Evolutionary conservation across 2,888 invertebrate genomes (phyloP).

Genomic region (Cinara cedri): DNA sequence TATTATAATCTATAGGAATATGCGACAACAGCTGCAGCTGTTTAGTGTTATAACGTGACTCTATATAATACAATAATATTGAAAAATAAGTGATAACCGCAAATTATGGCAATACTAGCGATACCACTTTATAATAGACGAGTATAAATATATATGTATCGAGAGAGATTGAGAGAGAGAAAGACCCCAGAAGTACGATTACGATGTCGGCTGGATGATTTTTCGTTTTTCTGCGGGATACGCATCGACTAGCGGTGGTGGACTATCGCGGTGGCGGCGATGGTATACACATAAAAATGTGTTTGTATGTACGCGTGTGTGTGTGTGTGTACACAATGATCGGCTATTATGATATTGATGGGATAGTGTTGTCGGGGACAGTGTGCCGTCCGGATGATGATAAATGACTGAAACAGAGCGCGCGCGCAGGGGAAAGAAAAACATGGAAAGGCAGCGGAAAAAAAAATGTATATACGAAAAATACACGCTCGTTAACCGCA

Average conservation of each 20-base stretch:
- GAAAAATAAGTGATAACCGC: not conserved
- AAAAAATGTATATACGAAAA: constrained; percentile 30
- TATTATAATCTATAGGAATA: too few species aligned
- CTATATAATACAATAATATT: not conserved
- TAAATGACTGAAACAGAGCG: constrained; percentile 6
- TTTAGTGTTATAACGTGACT: too few species aligned
- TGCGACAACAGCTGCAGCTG: not conserved
- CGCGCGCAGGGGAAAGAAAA: constrained; percentile 10
- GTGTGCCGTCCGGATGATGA: constrained; percentile 54
- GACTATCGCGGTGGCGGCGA: not conserved
- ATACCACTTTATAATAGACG: too few species aligned
- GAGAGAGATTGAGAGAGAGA: too few species aligned
- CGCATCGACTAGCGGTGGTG: not conserved
- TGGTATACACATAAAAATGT: not conserved
- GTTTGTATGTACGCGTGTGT: not conserved
- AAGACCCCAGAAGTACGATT: constrained; percentile 26
- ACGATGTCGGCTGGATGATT: constrained; percentile 40
- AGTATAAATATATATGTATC: too few species aligned
- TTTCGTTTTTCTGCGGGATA: constrained; percentile 43
- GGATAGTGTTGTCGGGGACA: constrained; percentile 54
- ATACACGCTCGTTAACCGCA: constrained; percentile 54
- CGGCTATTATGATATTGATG: constrained; percentile 54
- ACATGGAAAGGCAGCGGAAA: constrained; percentile 19
- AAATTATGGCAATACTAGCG: too few species aligned
- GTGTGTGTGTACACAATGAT: constrained; percentile 30